Base-by-base conservation (phyloP, 1,140 invertebrate species). In the Drosophila parabipectinata region DNA sequence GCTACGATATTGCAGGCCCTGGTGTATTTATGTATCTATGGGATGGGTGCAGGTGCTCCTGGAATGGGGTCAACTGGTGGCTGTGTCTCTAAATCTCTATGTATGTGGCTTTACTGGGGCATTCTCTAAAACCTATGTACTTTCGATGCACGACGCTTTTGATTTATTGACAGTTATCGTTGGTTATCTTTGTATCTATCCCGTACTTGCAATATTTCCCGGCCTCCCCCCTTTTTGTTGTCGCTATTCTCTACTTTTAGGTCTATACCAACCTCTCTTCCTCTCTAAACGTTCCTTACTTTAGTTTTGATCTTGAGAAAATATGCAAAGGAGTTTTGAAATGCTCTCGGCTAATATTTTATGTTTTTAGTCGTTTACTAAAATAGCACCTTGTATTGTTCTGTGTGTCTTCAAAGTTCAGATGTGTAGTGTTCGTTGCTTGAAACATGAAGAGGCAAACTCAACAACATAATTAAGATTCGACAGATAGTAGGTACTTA, bases 101-200 rank as follows among this genome's bases (percentile, higher is more conserved):
- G 57, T 75, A 34, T 67, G 57, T 62, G 71, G 73, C 54, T 45
- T 60, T 54, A 57, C 44, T 69, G 60, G 24, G 24, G 61, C 67
- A 55, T 81, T 81, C 55, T 69, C 61, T 89, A 77, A 39, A 50
- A 60, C 37, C 76, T 87, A 21, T 21, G 21, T 3, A 79, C 41
- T 44, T 88, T 88, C 83, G 83, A 89, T 88, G 83, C 84, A 88
- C 76, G 69, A 88, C 44, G 79, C 79, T 88, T 88, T 88, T 88
- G 83, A 88, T 88, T 78, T 74, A 78, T 88, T 88, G 84, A 88
- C 84, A 83, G 63, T 88, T 77, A 83, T 88, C 83, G 83, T 88
- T 88, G 83, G 83, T 83, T 88, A 88, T 79, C 50, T 72, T 47
- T 78, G 51, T 39, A 74, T 55, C 51, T 63, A 74, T 34, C 61